A percentile compares a stretch with the other conserved stretches of the same genome.
phyloP scores from a whole-genome alignment of 2,888 invertebrate genomes.

The Calliphora vomitoria region DNA sequence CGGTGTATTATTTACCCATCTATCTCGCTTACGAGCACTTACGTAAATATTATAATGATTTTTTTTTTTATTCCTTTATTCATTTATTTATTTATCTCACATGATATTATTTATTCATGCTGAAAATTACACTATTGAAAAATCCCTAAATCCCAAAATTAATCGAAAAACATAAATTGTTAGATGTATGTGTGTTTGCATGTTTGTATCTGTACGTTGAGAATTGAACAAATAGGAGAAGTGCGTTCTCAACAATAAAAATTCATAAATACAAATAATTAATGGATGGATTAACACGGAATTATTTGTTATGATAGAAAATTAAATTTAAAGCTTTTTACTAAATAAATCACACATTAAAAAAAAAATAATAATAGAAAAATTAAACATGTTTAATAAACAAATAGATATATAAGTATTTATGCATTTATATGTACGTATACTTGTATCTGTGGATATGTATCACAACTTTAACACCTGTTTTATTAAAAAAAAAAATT shows the following conservation, averaged over 20 bases:
- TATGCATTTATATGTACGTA: too few species aligned
- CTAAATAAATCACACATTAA: slow-evolving; percentile 24
- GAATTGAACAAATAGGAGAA: slow-evolving; percentile 9
- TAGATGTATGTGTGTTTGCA: slow-evolving; percentile 12
- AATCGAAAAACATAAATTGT: slow-evolving; percentile 69
- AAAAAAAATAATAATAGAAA: background rate
- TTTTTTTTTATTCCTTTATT: slow-evolving; percentile 26
- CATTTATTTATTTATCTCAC: slow-evolving; percentile 58
- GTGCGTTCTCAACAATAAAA: slow-evolving; percentile 25
- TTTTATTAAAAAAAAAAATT: slow-evolving; percentile 12
- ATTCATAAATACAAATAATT: slow-evolving; percentile 63
- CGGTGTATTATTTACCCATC: slow-evolving; percentile 27
- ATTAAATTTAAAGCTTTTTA: slow-evolving; percentile 45
- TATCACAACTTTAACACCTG: slow-evolving; percentile 18
- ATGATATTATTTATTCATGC: slow-evolving; percentile 71
- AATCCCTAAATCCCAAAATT: slow-evolving; percentile 74
- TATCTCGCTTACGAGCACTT: background rate
- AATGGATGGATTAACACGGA: slow-evolving; percentile 65
- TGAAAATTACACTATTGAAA: slow-evolving; percentile 71
- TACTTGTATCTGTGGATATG: background rate
- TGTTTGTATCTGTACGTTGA: background rate
- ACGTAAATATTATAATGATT: slow-evolving; percentile 58
- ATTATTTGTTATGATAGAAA: slow-evolving; percentile 49
- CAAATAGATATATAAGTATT: background rate
- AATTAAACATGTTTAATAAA: slow-evolving; percentile 9